Conservation (phyloP, 2,888 invertebrate genomes). For the Patella ulyssiponensis region DNA sequence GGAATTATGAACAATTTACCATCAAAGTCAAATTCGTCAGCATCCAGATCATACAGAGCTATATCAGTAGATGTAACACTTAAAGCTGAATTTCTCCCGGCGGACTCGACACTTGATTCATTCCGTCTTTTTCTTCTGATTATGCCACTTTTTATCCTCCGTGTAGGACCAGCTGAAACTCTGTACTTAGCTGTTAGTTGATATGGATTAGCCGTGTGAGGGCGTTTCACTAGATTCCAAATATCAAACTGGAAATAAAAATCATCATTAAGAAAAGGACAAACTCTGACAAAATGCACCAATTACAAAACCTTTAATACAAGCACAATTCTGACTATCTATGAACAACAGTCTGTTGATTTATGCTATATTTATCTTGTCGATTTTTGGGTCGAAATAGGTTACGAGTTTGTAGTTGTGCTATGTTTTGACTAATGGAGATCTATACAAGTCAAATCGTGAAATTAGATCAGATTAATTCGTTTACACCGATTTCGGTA, state of each 20-base stretch:
- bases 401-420: too few relatives aligned
- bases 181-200: constrained; percentile 52
- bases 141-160: constrained; percentile 37
- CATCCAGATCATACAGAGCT: constrained; percentile 46
- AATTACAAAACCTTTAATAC: too few relatives aligned
- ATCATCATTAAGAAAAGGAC: neutral
- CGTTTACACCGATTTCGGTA: too few relatives aligned
- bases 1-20: constrained; percentile 35
- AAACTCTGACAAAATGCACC: too few relatives aligned
- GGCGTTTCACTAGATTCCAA: constrained; percentile 50
- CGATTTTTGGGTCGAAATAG: too few relatives aligned
- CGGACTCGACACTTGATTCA: constrained; percentile 35
- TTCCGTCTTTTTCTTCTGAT: constrained; percentile 35
- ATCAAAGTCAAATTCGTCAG: constrained; percentile 50
- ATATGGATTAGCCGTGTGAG: constrained; percentile 51
- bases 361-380: too few relatives aligned
- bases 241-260: constrained; percentile 49
- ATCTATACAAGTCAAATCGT: too few relatives aligned
- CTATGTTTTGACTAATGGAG: too few relatives aligned
- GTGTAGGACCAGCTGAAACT: constrained; percentile 38
- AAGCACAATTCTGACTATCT: neutral
- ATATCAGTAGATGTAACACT: constrained; percentile 42
- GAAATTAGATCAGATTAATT: too few relatives aligned
- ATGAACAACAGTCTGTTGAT: too few relatives aligned
- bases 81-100: constrained; percentile 38